Percentiles rank a stretch among this genome's conserved stretches.
Conservation (phyloP, 2,888 invertebrate genomes). For the Ectemnius cavifrons region DNA sequence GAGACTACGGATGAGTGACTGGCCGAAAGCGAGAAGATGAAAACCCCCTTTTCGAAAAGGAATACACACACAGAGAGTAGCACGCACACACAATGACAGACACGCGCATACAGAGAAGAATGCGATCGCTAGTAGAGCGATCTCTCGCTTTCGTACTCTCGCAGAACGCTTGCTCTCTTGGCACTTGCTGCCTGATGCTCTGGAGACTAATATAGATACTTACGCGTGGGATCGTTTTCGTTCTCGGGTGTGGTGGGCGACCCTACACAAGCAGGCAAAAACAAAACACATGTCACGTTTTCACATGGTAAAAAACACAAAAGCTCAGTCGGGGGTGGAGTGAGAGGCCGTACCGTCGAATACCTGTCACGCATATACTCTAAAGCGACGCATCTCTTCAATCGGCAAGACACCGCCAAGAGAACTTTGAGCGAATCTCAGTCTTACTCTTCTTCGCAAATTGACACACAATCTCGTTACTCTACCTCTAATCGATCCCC, state of each 20-base stretch:
- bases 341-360: constrained; percentile 41
- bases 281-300: constrained; percentile 77
- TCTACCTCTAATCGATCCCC: no score
- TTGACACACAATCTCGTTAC: no score
- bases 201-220: constrained; percentile 71
- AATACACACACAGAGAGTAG: background rate
- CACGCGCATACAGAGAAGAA: background rate
- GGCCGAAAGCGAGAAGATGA: no score
- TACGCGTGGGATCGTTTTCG: constrained; percentile 80
- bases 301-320: constrained; percentile 73
- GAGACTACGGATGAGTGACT: constrained; percentile 13
- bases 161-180: background rate
- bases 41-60: background rate
- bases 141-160: background rate
- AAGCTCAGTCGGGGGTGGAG: constrained; percentile 69
- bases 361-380: constrained; percentile 39
- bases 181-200: constrained; percentile 32
- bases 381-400: constrained; percentile 18
- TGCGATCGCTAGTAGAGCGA: background rate
- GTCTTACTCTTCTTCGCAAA: no score
- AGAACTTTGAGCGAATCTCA: background rate
- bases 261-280: constrained; percentile 78
- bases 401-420: constrained; percentile 12
- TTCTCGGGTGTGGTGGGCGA: constrained; percentile 79
- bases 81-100: background rate